phyloP scores from a whole-genome alignment of 64 coral and sea anemone genomes.

The Dendrophyllia cribrosa region DNA sequence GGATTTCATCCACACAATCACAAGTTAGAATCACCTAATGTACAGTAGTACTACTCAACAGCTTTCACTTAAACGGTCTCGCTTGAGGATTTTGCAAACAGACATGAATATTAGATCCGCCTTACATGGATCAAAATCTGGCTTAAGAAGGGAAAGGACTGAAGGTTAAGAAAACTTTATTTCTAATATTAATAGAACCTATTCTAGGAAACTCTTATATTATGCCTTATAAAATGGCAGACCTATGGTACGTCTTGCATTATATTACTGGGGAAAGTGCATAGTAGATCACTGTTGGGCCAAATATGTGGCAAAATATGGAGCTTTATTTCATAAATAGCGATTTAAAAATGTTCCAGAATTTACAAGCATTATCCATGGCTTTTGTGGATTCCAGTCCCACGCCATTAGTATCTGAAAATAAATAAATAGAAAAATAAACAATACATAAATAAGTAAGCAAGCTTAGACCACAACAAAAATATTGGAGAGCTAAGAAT shows the following conservation, averaged over 20 bases:
- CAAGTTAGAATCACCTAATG: too few species aligned
- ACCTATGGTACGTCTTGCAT: neutral
- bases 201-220: neutral
- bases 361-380: conserved; percentile 60
- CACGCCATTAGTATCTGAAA: conserved; percentile 53
- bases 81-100: too few species aligned
- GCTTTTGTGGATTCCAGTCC: conserved; percentile 34
- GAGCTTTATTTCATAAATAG: conserved; percentile 52
- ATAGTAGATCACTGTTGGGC: neutral
- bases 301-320: conserved; percentile 17
- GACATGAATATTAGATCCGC: too few species aligned
- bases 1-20: too few species aligned
- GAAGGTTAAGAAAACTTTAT: neutral
- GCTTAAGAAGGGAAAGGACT: too few species aligned
- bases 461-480: neutral
- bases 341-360: conserved; percentile 48
- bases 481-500: neutral
- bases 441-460: neutral
- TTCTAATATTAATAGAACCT: neutral
- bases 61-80: too few species aligned
- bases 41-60: too few species aligned
- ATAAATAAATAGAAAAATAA: neutral
- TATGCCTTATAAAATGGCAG: neutral
- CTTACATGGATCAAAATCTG: too few species aligned
- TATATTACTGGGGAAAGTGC: neutral